These are phyloP conservation scores for Dryobota labecula DNA, from an alignment of 2,888 invertebrate species.

Conservation along the genomic window DNA sequence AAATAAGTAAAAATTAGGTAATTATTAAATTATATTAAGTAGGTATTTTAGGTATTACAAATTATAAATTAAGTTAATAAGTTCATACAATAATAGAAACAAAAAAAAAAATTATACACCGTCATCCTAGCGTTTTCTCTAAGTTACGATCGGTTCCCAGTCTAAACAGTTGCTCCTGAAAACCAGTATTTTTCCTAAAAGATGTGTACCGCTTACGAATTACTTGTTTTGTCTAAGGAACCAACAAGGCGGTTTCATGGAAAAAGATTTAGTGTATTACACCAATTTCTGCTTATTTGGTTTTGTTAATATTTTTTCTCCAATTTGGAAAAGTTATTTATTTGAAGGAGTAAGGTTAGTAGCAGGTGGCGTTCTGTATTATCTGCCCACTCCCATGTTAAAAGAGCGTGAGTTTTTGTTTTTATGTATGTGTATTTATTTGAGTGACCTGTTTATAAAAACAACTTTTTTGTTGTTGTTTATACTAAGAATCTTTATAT, in stretches of 20 bases:
- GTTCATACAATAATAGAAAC: too few relatives aligned
- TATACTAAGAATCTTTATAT: too few relatives aligned
- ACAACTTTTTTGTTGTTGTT: too few relatives aligned
- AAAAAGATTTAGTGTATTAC: slow-evolving; percentile 34
- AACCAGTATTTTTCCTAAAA: slow-evolving; percentile 12
- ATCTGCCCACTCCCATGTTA: background rate
- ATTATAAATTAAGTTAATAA: too few relatives aligned
- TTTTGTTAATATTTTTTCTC: slow-evolving; percentile 18
- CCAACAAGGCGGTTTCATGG: slow-evolving; percentile 1
- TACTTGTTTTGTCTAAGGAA: slow-evolving; percentile 30
- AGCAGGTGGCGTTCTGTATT: too few relatives aligned
- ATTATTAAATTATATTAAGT: too few relatives aligned
- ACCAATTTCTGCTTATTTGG: slow-evolving; percentile 32
- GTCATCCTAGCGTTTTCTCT: background rate
- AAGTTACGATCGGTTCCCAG: background rate
- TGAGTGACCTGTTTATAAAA: too few relatives aligned
- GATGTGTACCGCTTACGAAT: slow-evolving; percentile 44
- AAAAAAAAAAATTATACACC: too few relatives aligned
- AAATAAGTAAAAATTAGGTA: too few relatives aligned
- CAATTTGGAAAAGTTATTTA: background rate
- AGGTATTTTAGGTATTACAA: too few relatives aligned
- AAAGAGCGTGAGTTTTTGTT: too few relatives aligned
- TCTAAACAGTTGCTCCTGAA: slow-evolving; percentile 15
- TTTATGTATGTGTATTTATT: background rate
- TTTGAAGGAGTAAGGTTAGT: background rate